phyloP scores from a whole-genome alignment of 2,797 vertebrate genomes.

The Neostethus bicornis region DNA sequence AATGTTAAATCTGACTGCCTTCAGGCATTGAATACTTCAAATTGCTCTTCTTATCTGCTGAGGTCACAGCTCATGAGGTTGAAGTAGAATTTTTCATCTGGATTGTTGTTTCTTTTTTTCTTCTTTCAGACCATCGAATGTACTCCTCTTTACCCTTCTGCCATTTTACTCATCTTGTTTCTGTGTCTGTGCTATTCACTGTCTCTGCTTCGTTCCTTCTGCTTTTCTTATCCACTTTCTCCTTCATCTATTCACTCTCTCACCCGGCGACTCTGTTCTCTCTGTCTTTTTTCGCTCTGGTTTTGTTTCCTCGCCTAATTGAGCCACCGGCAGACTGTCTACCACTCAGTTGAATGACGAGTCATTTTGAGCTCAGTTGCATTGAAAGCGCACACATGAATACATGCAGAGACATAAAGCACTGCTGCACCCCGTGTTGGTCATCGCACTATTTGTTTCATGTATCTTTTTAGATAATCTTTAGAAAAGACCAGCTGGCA shows the following conservation, averaged over 20 bases:
- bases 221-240: constrained; percentile 55
- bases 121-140: neutral
- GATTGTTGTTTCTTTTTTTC: neutral
- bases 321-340: constrained; percentile 34
- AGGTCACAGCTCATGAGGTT: neutral
- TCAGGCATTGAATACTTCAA: constrained; percentile 5
- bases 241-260: constrained; percentile 44
- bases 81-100: neutral
- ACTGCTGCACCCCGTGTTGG: neutral
- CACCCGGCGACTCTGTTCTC: constrained; percentile 31
- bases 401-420: constrained; percentile 8
- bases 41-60: constrained; percentile 8
- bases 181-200: constrained; percentile 34
- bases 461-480: constrained; percentile 14
- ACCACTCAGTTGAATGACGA: constrained; percentile 52
- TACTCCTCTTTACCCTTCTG: constrained; percentile 8
- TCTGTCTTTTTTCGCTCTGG: constrained; percentile 41
- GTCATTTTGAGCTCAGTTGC: constrained; percentile 38
- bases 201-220: constrained; percentile 40
- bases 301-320: constrained; percentile 56
- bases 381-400: constrained; percentile 2
- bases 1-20: constrained; percentile 13
- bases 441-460: constrained; percentile 20
- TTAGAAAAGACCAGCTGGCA: constrained; percentile 3
- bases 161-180: constrained; percentile 40